Conservation (phyloP, 1,140 invertebrate species). For the Calosoma granatense region DNA sequence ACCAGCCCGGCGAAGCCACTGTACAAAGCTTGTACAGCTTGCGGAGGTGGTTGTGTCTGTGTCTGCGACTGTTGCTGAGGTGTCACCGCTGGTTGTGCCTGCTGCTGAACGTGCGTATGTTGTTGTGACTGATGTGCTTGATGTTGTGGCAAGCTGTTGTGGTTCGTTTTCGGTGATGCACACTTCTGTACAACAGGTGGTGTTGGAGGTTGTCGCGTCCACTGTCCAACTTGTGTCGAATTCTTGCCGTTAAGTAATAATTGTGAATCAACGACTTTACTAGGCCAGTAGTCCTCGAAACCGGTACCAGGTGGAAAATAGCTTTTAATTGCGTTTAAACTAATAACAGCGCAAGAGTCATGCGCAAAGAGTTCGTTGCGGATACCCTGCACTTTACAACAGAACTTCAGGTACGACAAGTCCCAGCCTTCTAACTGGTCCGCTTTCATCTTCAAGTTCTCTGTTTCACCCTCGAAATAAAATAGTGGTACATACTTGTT, state of each 20-base stretch:
- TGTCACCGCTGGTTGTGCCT: conserved; percentile 24
- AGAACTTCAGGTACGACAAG: conserved; percentile 84
- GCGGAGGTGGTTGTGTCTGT: conserved; percentile 32
- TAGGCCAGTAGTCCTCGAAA: conserved; percentile 87
- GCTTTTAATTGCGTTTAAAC: conserved; percentile 78
- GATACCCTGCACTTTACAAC: conserved; percentile 88
- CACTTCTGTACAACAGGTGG: conserved; percentile 39
- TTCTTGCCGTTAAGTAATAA: conserved; percentile 46
- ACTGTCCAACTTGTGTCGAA: conserved; percentile 46
- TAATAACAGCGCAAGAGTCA: conserved; percentile 80
- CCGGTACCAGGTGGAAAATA: conserved; percentile 80
- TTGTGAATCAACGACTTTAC: conserved; percentile 69
- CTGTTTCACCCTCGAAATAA: conserved; percentile 87
- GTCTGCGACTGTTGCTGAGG: conserved; percentile 16
- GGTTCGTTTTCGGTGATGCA: conserved; percentile 32
- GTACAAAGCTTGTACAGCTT: conserved; percentile 31
- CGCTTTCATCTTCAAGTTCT: conserved; percentile 76
- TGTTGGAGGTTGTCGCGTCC: conserved; percentile 46
- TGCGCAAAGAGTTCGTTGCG: conserved; percentile 81
- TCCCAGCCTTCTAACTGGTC: conserved; percentile 82
- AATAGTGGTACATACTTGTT: conserved; percentile 88
- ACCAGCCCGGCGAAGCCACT: conserved; percentile 41
- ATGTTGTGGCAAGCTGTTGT: conserved; percentile 5
- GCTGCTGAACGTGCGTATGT: conserved; percentile 22
- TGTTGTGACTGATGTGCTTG: conserved; percentile 37